These are phyloP conservation scores for Petrophora chlorosata DNA, from an alignment of 2,888 invertebrate species.

Conservation along the genomic window DNA sequence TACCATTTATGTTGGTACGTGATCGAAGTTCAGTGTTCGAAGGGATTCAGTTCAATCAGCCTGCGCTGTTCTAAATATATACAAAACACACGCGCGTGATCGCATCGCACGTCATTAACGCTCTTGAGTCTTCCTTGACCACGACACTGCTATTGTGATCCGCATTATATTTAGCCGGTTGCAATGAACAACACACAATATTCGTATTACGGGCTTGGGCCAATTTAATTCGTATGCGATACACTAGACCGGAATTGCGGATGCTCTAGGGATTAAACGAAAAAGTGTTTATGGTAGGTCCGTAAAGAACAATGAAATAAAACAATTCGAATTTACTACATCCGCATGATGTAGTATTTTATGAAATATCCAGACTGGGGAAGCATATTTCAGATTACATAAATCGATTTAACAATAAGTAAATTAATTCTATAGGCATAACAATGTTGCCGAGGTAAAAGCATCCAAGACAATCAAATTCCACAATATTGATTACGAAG, in stretches of 20 bases:
- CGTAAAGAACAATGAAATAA: too few species aligned
- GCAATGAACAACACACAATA: constrained; percentile 51
- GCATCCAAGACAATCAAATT: too few species aligned
- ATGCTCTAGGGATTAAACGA: neutral
- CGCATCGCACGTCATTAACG: constrained; percentile 65
- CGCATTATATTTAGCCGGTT: constrained; percentile 73
- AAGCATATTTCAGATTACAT: too few species aligned
- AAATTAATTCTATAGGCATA: too few species aligned
- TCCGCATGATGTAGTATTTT: too few species aligned
- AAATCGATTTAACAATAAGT: too few species aligned
- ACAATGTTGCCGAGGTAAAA: too few species aligned
- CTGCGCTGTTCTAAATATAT: constrained; percentile 63
- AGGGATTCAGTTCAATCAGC: constrained; percentile 55
- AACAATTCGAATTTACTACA: too few species aligned
- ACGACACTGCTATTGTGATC: constrained; percentile 78
- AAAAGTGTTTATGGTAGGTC: too few species aligned
- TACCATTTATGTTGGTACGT: neutral
- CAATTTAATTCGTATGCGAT: constrained; percentile 18
- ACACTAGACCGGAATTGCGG: constrained; percentile 12
- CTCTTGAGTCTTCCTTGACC: constrained; percentile 75
- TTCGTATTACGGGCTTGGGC: constrained; percentile 16
- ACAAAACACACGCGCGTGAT: constrained; percentile 62
- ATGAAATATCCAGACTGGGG: too few species aligned
- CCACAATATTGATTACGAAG: too few species aligned
- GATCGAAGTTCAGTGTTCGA: constrained; percentile 49